Evolutionary conservation across 2,888 invertebrate species (phyloP).

Genomic region (Platycheirus rosarum): DNA sequence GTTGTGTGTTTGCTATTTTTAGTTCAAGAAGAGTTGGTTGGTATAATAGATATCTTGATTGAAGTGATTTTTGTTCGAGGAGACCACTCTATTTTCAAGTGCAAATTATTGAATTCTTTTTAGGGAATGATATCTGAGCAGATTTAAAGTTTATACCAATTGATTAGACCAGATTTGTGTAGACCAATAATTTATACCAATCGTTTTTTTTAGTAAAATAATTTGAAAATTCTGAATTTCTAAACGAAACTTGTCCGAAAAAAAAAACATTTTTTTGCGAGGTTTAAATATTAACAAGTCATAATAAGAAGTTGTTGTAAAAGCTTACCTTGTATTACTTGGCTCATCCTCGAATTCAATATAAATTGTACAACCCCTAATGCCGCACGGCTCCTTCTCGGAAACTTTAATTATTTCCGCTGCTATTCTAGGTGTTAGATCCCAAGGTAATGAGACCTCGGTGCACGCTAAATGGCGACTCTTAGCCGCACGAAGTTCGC

Average conservation of each 20-base stretch:
- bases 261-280: background rate
- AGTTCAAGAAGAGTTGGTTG: too few relatives aligned
- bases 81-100: too few relatives aligned
- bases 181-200: conserved; percentile 7
- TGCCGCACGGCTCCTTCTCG: conserved; percentile 94
- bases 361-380: conserved; percentile 93
- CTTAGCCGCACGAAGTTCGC: conserved; percentile 91
- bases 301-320: background rate
- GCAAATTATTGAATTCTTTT: background rate
- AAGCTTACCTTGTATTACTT: conserved; percentile 83
- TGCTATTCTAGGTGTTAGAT: conserved; percentile 90
- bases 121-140: background rate
- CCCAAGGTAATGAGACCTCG: conserved; percentile 92
- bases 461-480: conserved; percentile 90
- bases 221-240: background rate
- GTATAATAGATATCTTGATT: too few relatives aligned
- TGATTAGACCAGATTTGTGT: background rate
- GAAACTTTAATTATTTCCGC: conserved; percentile 91
- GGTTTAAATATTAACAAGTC: background rate
- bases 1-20: conserved; percentile 32
- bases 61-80: too few relatives aligned
- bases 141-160: background rate
- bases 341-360: conserved; percentile 91
- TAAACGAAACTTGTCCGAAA: too few relatives aligned
- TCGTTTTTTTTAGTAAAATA: background rate